These are phyloP conservation scores for Calliopum simillimum DNA, from an alignment of 2,888 invertebrate genomes.

Conservation along the genomic window DNA sequence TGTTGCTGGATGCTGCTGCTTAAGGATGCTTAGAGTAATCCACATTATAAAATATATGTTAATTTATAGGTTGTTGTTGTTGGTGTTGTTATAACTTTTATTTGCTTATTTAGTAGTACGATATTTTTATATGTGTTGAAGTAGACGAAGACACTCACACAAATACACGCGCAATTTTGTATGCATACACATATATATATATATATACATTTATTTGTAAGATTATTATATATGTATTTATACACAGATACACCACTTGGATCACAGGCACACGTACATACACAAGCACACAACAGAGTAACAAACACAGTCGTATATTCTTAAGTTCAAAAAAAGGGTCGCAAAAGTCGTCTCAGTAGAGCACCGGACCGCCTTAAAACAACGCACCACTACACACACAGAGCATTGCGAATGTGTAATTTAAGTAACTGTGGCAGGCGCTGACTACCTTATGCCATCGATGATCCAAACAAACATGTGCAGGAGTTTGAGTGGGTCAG, in stretches of 20 bases:
- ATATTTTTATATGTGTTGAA: background rate
- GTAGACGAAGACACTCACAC: background rate
- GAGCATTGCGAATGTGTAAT: too few species aligned
- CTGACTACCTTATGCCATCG: too few species aligned
- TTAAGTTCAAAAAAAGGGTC: too few species aligned
- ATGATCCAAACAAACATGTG: too few species aligned
- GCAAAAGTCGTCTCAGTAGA: too few species aligned
- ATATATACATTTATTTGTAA: conserved; percentile 6
- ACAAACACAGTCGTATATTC: background rate
- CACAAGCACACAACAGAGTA: background rate
- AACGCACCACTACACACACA: too few species aligned
- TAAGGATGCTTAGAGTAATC: conserved; percentile 11
- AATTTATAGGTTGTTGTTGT: conserved; percentile 4
- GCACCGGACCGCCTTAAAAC: too few species aligned
- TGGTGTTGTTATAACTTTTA: background rate
- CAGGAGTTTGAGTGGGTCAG: too few species aligned
- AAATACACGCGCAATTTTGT: background rate
- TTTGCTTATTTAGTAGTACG: conserved; percentile 4
- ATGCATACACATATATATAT: too few species aligned
- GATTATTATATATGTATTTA: background rate
- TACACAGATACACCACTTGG: background rate
- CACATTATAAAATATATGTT: background rate
- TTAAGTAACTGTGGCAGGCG: too few species aligned
- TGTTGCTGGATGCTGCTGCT: too few species aligned
- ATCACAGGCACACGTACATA: background rate